These are phyloP conservation scores for Cottus gobio DNA, from an alignment of 2,113 vertebrate species.

Conservation along the genomic window DNA sequence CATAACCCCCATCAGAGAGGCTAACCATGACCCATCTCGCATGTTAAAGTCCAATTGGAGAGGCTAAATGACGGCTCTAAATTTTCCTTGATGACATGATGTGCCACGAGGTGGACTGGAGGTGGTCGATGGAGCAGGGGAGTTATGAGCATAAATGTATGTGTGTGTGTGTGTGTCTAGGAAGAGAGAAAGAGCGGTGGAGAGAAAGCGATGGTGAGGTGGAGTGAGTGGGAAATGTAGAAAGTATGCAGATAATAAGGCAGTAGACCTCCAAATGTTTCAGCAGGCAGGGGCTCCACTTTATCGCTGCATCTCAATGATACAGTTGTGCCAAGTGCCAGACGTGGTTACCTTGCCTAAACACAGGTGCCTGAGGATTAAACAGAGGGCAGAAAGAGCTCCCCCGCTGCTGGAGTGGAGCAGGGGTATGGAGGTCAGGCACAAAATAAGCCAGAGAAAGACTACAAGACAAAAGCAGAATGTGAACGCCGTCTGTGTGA, in stretches of 20 bases:
- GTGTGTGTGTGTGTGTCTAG: neutral
- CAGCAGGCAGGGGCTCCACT: conserved; percentile 14
- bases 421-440: conserved; percentile 57
- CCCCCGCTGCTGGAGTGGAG: conserved; percentile 47
- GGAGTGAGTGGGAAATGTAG: neutral
- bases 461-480: conserved; percentile 71
- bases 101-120: conserved; percentile 32
- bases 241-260: conserved; percentile 21
- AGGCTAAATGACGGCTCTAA: conserved; percentile 67
- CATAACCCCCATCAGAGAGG: conserved; percentile 71
- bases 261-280: conserved; percentile 38
- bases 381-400: conserved; percentile 57
- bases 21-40: conserved; percentile 64
- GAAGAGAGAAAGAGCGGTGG: conserved; percentile 1
- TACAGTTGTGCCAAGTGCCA: conserved; percentile 44
- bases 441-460: conserved; percentile 60
- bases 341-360: conserved; percentile 46
- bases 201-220: neutral
- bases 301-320: conserved; percentile 38
- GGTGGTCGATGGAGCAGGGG: conserved; percentile 31
- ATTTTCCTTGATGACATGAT: conserved; percentile 64
- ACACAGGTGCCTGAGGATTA: conserved; percentile 69
- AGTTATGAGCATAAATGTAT: conserved; percentile 40
- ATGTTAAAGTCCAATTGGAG: conserved; percentile 67
- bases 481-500: conserved; percentile 71